These are phyloP conservation scores for Tor tambroides DNA, from an alignment of 2,113 vertebrate genomes.

Conservation along the genomic window DNA sequence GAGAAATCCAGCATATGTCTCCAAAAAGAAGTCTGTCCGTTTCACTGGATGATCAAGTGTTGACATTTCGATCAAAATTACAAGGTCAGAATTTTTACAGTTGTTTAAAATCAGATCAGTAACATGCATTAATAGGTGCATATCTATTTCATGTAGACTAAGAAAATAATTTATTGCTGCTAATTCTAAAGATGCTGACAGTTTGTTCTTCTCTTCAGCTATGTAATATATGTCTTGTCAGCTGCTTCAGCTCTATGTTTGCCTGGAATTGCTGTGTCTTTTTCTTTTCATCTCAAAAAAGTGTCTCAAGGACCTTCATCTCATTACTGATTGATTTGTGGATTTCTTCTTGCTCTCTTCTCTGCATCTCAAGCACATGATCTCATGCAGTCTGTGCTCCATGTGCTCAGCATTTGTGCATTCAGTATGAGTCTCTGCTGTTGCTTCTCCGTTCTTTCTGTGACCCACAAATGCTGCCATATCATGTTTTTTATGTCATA, in stretches of 20 bases:
- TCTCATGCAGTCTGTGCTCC: neutral
- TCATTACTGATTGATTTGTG: constrained; percentile 1
- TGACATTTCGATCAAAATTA: neutral
- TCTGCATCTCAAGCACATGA: neutral
- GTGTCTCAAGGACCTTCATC: neutral
- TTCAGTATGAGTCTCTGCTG: neutral
- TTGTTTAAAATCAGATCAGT: neutral
- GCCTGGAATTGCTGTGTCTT: neutral
- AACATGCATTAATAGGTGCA: neutral
- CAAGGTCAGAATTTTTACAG: neutral
- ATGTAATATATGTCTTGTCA: neutral
- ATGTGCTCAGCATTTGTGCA: neutral
- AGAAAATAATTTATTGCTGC: neutral
- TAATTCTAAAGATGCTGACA: neutral
- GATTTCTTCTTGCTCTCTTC: neutral
- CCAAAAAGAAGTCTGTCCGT: neutral
- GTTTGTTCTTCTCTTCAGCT: neutral
- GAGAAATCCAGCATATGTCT: neutral
- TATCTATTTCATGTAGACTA: neutral
- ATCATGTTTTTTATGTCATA: neutral
- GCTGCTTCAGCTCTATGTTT: neutral
- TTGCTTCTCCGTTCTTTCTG: neutral
- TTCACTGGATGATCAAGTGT: neutral
- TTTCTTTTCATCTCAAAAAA: neutral
- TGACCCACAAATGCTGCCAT: constrained; percentile 7